A percentile compares a stretch with the other conserved stretches of the same genome.
These are phyloP conservation scores for Tenebrosternarchus preto DNA, from an alignment of 2,113 vertebrate species.

Conservation along the genomic window DNA sequence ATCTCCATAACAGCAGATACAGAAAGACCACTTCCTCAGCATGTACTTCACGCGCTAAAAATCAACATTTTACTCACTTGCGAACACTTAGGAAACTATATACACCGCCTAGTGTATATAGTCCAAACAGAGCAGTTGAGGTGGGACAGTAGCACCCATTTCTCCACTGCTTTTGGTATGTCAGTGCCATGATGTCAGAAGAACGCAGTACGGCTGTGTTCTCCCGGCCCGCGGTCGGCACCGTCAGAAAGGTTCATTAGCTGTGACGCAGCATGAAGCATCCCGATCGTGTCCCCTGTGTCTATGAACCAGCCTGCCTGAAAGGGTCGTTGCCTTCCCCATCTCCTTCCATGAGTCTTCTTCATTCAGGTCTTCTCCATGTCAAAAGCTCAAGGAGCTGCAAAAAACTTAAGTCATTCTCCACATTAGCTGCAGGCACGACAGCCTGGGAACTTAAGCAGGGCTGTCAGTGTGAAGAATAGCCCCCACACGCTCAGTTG, in stretches of 20 bases:
- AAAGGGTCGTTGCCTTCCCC: conserved; percentile 33
- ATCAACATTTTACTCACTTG: too few relatives aligned
- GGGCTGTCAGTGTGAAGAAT: conserved; percentile 45
- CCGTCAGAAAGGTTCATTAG: conserved; percentile 26
- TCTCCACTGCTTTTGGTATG: conserved; percentile 4
- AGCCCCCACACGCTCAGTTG: conserved; percentile 33
- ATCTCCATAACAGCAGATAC: too few relatives aligned
- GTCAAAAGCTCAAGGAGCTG: conserved; percentile 10
- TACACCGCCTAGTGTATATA: background rate
- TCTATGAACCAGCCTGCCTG: conserved; percentile 47
- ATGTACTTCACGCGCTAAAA: background rate
- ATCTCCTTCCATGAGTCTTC: conserved; percentile 32
- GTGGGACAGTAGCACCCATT: background rate
- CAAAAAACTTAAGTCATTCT: conserved; percentile 37
- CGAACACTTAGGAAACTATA: background rate
- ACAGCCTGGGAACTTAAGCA: conserved; percentile 27
- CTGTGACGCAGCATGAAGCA: conserved; percentile 55
- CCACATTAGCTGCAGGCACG: conserved; percentile 36
- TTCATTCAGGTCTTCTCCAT: conserved; percentile 42
- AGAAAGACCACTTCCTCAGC: too few relatives aligned
- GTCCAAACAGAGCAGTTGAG: conserved; percentile 12
- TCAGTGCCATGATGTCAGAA: background rate
- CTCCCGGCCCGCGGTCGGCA: background rate
- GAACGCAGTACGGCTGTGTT: background rate
- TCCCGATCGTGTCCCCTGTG: conserved; percentile 52